phyloP scores from a whole-genome alignment of 2,113 vertebrate species.

The Lycaon pictus region DNA sequence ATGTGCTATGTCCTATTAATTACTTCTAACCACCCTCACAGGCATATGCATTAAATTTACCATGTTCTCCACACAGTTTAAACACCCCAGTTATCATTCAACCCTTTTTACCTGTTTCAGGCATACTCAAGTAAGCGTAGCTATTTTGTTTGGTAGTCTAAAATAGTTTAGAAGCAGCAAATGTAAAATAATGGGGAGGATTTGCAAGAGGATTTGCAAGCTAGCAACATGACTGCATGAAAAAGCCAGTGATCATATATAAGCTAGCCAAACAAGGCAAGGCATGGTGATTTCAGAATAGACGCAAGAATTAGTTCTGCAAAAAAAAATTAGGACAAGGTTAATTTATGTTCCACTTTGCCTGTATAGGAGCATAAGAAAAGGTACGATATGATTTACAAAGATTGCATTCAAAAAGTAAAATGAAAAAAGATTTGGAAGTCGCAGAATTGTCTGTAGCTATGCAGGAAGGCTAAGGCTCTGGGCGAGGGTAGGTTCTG shows the following conservation, averaged over 20 bases:
- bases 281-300: background rate
- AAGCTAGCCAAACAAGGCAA: background rate
- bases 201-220: background rate
- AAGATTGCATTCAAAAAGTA: conserved; percentile 37
- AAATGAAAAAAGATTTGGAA: conserved; percentile 39
- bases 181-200: background rate
- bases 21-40: background rate
- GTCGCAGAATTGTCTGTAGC: background rate
- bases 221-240: background rate
- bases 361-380: background rate
- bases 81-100: conserved; percentile 1
- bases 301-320: background rate
- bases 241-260: background rate
- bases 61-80: background rate
- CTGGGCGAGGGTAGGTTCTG: background rate
- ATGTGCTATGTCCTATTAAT: background rate
- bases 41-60: background rate
- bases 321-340: background rate
- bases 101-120: background rate
- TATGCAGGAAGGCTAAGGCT: background rate
- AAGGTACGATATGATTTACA: background rate
- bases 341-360: background rate
- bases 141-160: background rate
- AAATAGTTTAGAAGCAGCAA: background rate
- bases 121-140: background rate